Evolutionary conservation across 2,888 invertebrate genomes (phyloP).

Genomic region (Dasysyrphus albostriatus): DNA sequence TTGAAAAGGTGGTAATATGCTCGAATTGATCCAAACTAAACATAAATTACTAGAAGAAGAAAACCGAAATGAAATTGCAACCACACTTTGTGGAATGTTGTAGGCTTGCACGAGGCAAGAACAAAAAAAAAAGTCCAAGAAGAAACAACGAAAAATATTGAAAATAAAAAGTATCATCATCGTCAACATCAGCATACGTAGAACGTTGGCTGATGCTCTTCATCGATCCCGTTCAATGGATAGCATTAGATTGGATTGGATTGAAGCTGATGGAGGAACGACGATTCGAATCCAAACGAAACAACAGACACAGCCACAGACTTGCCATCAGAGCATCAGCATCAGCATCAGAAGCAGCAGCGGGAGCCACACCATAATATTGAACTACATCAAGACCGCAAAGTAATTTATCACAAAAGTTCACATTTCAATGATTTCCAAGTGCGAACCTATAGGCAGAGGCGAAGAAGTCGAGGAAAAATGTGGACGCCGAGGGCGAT

Average conservation of each 20-base stretch:
- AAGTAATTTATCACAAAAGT: slow-evolving; percentile 73
- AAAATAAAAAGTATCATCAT: slow-evolving; percentile 65
- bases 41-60: slow-evolving; percentile 67
- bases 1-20: slow-evolving; percentile 76
- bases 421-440: slow-evolving; percentile 72
- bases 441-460: slow-evolving; percentile 44
- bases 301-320: neutral
- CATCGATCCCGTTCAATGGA: slow-evolving; percentile 39
- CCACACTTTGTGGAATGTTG: slow-evolving; percentile 30
- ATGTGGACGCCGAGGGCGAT: slow-evolving; percentile 33
- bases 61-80: slow-evolving; percentile 65
- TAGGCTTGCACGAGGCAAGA: neutral
- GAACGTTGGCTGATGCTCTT: slow-evolving; percentile 8
- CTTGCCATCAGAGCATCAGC: neutral
- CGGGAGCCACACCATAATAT: slow-evolving; percentile 43
- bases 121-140: slow-evolving; percentile 11
- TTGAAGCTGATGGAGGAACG: slow-evolving; percentile 11
- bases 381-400: slow-evolving; percentile 65
- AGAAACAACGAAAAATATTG: slow-evolving; percentile 50
- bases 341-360: neutral
- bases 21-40: slow-evolving; percentile 75
- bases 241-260: slow-evolving; percentile 17
- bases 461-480: neutral
- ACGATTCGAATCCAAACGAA: slow-evolving; percentile 8
- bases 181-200: slow-evolving; percentile 48